A percentile compares a stretch with the other conserved stretches of the same genome.
Evolutionary conservation across 1,140 invertebrate species (phyloP).

Genomic region (Drosophila paulistorum): DNA sequence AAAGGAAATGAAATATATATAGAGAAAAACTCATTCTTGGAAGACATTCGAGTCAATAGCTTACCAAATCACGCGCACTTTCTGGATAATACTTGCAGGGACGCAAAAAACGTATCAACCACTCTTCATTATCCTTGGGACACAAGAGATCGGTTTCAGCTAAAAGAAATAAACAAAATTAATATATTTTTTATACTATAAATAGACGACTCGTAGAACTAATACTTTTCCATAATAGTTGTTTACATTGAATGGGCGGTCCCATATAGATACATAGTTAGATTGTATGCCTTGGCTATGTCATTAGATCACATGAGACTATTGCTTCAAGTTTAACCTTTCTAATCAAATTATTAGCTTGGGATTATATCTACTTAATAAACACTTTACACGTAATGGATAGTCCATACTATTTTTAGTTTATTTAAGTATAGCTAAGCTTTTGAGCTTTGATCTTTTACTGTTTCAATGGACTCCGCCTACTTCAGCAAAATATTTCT

Average conservation of each 20-base stretch:
- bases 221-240: conserved; percentile 1
- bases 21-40: not conserved
- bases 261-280: not conserved
- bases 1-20: not conserved
- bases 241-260: not conserved
- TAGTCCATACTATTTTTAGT: not conserved
- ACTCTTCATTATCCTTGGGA: conserved; percentile 88
- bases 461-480: too few relatives aligned
- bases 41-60: conserved; percentile 27
- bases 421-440: not conserved
- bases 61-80: conserved; percentile 89
- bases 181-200: too few relatives aligned
- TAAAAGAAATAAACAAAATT: conserved; percentile 83
- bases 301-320: conserved; percentile 1
- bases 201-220: not conserved
- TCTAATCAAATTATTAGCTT: not conserved
- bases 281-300: not conserved
- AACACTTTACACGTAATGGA: not conserved
- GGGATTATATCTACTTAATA: not conserved
- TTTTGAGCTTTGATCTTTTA: not conserved
- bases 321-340: not conserved
- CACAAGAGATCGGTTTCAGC: conserved; percentile 88
- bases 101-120: conserved; percentile 89
- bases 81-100: conserved; percentile 93
- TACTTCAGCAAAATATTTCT: too few relatives aligned